phyloP scores from a whole-genome alignment of 2,797 vertebrate genomes.

The Rhinoraja longicauda region DNA sequence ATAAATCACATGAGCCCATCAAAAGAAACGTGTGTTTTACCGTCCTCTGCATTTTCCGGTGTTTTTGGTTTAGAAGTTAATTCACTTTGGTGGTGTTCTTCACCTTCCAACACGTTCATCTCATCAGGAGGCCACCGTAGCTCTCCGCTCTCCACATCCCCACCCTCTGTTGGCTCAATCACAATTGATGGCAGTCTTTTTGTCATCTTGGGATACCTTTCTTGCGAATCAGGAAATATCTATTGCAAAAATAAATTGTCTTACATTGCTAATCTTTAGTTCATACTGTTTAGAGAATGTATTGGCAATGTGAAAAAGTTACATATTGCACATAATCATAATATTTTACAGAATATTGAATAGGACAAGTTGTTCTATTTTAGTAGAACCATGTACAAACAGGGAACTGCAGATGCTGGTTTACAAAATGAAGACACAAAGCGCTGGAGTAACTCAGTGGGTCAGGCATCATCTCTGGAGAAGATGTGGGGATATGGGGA shows the following conservation, averaged over 20 bases:
- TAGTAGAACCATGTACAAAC: too few species aligned
- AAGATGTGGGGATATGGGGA: too few species aligned
- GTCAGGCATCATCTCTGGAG: too few species aligned
- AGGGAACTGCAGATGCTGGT: too few species aligned
- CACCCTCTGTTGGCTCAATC: constrained; percentile 72
- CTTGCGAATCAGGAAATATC: constrained; percentile 71
- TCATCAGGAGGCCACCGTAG: constrained; percentile 83
- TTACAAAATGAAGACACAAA: too few species aligned
- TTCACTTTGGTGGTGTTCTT: constrained; percentile 48
- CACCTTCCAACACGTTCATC: constrained; percentile 60
- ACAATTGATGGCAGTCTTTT: constrained; percentile 82
- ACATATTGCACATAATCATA: neutral
- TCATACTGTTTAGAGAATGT: neutral
- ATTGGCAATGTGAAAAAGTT: neutral
- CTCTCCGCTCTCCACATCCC: constrained; percentile 81
- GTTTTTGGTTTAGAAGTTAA: constrained; percentile 40
- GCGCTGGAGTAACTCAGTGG: too few species aligned
- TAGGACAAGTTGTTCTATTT: too few species aligned
- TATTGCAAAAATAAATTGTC: constrained; percentile 44
- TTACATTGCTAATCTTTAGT: neutral
- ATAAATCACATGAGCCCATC: neutral
- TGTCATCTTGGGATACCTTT: constrained; percentile 74
- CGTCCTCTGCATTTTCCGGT: constrained; percentile 9
- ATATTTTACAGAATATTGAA: neutral
- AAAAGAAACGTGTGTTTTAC: constrained; percentile 4